phyloP scores from a whole-genome alignment of 2,113 vertebrate genomes.

The Rhinoderma darwinii region DNA sequence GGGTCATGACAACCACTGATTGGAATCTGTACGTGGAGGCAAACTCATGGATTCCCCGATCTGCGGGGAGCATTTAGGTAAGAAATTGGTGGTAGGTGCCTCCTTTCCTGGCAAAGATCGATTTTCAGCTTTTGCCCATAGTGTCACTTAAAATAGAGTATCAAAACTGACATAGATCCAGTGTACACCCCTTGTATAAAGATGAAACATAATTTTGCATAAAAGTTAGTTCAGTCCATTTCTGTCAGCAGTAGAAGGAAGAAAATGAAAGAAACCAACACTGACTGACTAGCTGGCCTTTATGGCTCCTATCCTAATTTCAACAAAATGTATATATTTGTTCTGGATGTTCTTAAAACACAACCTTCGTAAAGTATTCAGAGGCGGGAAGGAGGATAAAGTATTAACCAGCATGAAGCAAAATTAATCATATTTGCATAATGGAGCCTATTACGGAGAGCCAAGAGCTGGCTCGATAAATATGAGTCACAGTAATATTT shows the following conservation, averaged over 20 bases:
- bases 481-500: slow-evolving; percentile 19
- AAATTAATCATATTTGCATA: slow-evolving; percentile 34
- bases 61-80: too few species aligned
- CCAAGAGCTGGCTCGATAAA: not conserved
- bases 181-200: not conserved
- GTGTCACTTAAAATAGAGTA: too few species aligned
- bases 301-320: not conserved
- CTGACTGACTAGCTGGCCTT: not conserved
- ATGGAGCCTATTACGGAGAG: not conserved
- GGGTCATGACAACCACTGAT: too few species aligned
- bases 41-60: too few species aligned
- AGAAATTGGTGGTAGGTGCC: too few species aligned
- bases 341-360: slow-evolving; percentile 3
- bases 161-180: not conserved
- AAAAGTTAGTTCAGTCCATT: not conserved
- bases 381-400: not conserved
- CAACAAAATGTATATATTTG: slow-evolving; percentile 14
- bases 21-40: too few species aligned
- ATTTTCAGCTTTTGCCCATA: too few species aligned
- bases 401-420: not conserved
- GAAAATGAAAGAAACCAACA: not conserved
- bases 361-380: not conserved
- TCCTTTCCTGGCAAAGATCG: too few species aligned
- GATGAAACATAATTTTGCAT: not conserved
- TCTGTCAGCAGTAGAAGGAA: not conserved